Evolutionary conservation across 2,888 invertebrate genomes (phyloP), one percentile per base, ranked within the genome.

Genomic region (Chrysolina haemoptera): DNA sequence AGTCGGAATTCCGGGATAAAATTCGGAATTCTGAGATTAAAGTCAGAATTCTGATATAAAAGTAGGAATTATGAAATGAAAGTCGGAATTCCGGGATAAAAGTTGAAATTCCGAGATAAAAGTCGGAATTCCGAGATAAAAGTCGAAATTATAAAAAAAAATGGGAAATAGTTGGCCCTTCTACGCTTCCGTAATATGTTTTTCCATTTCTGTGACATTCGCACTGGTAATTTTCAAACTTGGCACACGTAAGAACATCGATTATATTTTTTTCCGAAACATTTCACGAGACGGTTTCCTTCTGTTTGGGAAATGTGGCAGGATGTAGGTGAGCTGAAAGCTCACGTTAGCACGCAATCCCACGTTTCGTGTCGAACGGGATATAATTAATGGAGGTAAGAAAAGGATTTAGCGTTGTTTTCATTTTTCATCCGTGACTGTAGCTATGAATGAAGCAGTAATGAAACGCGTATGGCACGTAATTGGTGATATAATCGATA

Each of bases 381-480:
- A 69, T 73, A 69, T 73, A 73, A 73, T 73, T 73, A 73, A 73
- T 66, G 55, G 48, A 46, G 64, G 59, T 69, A 65, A 65, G 69
- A 69, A 48, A 69, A 27, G n/a, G 65, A 73, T 69, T 73, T 73
- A 69, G 50, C 50, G 22, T 59, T 59, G 62, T 71, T 71, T 41
- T 50, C 62, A 48, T 59, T 67, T 71, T n/a, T n/a, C n/a, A 67
- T 71, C 69, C 73, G 69, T 48, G 73, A 69, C 65, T 62, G 22
- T 50, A 16, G 65, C 69, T 20, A 65, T 62, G 65, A 73, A 64
- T 68, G 64, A 53, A 65, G 48, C 65, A 41, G 48, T 69, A 73
- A 73, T 69, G 73, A 69, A 62, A 40, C 55, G 53, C 53, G 35
- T 50, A 41, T 5, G 41, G n/a, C 72, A 73, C 73, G 73, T 69